Conservation (phyloP, 2,888 invertebrate genomes). For the Amphipyra tragopoginis region DNA sequence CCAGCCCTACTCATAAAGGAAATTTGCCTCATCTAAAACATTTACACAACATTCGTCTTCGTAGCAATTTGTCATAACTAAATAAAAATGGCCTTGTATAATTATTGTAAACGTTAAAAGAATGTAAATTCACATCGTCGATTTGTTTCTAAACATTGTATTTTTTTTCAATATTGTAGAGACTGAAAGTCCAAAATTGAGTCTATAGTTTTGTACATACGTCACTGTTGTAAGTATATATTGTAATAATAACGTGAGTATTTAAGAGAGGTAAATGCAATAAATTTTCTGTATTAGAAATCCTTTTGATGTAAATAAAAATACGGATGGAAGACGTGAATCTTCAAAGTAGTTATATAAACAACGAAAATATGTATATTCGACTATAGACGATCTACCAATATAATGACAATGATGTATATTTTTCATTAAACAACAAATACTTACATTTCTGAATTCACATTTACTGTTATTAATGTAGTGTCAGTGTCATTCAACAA, state of each 20-base stretch:
- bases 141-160: conserved; percentile 79
- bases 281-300: conserved; percentile 87
- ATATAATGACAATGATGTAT: conserved; percentile 48
- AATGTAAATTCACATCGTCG: conserved; percentile 74
- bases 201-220: conserved; percentile 89
- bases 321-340: conserved; percentile 72
- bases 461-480: conserved; percentile 43
- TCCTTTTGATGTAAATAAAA: conserved; percentile 82
- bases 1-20: conserved; percentile 56
- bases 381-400: conserved; percentile 51
- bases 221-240: conserved; percentile 88
- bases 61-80: conserved; percentile 63
- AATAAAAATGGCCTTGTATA: conserved; percentile 84
- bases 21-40: conserved; percentile 29
- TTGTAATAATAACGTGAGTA: conserved; percentile 83
- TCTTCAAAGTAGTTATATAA: conserved; percentile 68
- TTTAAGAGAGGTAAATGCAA: conserved; percentile 87
- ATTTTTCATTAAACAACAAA: conserved; percentile 43
- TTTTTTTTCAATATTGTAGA: conserved; percentile 84
- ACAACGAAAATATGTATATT: conserved; percentile 70
- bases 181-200: conserved; percentile 90
- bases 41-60: conserved; percentile 63
- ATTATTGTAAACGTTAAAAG: conserved; percentile 77
- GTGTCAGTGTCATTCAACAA: conserved; percentile 36
- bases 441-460: conserved; percentile 38